Evolutionary conservation across 2,797 vertebrate species (phyloP), one percentile per base, ranked within the genome.

Genomic region (Pipistrellus pipistrellus): DNA sequence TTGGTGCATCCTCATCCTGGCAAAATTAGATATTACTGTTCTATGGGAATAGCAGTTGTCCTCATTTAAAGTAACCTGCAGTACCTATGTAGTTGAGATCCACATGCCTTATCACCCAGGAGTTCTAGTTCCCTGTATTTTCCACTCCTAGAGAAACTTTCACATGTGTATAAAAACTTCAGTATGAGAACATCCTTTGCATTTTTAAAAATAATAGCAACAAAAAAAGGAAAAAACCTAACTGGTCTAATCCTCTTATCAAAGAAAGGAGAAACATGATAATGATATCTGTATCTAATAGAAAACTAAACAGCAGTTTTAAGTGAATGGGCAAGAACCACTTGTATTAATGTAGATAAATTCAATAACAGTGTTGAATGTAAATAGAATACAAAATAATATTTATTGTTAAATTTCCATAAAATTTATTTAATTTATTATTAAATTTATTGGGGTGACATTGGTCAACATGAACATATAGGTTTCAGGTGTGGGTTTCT

Each of bases 141-240:
- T 46, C 25, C 5, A n/a, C 41, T 72, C 89, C 12, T 55, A 75
- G 82, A 75, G 46, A 84, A 83, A 15, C 23, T 81, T 77, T 38
- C 73, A 44, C 4, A 6, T 21, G 20, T 68, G 8, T 10, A 30
- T 44, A 51, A 78, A 90, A 30, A 72, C 13, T 32, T 83, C 69
- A 90, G n/a, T 8, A 38, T 17, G 82, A 62, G 30, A 77, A 68
- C 55, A 35, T 66, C n/a, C 38, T 48, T 6, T 53, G 51, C 8
- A 14, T n/a, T 81, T 69, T 55, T 87, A 88, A 78, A 92, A 86
- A 41, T 85, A 73, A 71, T 81, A 62, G n/a, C 30, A 57, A 75
- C 17, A n/a, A 15, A 51, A 72, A 75, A 73, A 30, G 17, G 9
- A 89, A 89, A 51, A 32, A 80, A 44, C 6, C 38, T 41, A 41